Base-by-base conservation (phyloP, 92 coral and sea anemone species). In the Palythoa caribaeorum region DNA sequence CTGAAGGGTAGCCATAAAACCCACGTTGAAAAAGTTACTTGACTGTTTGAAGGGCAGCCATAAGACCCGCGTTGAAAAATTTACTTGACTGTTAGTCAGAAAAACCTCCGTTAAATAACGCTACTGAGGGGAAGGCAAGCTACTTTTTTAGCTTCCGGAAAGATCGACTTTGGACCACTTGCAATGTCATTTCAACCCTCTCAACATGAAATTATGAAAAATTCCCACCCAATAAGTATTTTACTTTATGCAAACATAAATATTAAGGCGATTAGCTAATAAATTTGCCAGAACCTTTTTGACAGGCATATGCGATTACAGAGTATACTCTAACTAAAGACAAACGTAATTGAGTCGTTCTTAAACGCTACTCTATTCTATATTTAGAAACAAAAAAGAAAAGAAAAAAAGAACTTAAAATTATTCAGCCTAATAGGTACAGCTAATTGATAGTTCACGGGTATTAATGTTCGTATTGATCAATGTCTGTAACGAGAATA, bases 221-320 rank as follows among this genome's bases (percentile, higher is more conserved):
- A 47, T 6, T 40, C 65, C 86, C 86, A 81, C 86, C 86, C 86
- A 81, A 44, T 66, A 47, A 11, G 11, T 63, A 16, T 62, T 28
- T 80, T 44, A 21, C 17, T 12, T 39, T 16, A 65, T 81, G 48
- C 85, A 76, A 47, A 68, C 69, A 12, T 17, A 28, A 81, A 65
- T 2, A 17, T 47, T 28, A 65, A 65, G 71, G 86, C 76, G 40
- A 69, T 11, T 57, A 57, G 50, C 47, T 1, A 39, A 81, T 62
- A 16, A 12, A 81, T 19, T 47, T 65, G 9, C 40, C 39, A 81
- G 16, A 6, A 54, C 5, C 19, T 81, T 6, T 65, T 19, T 66
- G 86, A 7, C 62, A 19, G 59, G 21, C 75, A 62, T 55, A 81
- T 68, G 63, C 11, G 9, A 12, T 19, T 15, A 66, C 9, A 10